These are phyloP conservation scores for Smittia aterrima DNA, from an alignment of 2,888 invertebrate genomes.

Conservation along the genomic window DNA sequence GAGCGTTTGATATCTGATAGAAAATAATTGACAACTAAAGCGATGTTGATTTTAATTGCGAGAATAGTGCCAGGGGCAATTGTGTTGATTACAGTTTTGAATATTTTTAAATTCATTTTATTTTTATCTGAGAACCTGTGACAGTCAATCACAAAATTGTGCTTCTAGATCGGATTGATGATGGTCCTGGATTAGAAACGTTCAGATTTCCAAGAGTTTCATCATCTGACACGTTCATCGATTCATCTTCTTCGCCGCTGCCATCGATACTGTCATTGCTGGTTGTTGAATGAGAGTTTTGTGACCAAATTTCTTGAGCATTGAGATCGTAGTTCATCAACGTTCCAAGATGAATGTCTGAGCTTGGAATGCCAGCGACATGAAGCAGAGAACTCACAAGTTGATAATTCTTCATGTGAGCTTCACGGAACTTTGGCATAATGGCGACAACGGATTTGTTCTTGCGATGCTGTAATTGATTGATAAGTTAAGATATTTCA, in stretches of 20 bases:
- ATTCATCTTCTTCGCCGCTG: slow-evolving; percentile 10
- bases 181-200: background rate
- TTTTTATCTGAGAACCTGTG: too few species aligned
- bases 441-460: slow-evolving; percentile 16
- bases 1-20: slow-evolving; percentile 2
- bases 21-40: background rate
- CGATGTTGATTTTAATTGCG: background rate
- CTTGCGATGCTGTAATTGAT: slow-evolving; percentile 22
- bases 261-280: background rate
- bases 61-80: background rate
- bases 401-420: slow-evolving; percentile 16
- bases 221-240: background rate
- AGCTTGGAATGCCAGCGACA: background rate
- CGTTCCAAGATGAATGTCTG: background rate
- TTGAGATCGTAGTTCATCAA: slow-evolving; percentile 15
- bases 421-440: slow-evolving; percentile 27
- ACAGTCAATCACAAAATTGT: slow-evolving; percentile 25
- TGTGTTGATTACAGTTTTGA: slow-evolving; percentile 1
- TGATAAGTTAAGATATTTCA: background rate
- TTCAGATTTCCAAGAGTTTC: background rate
- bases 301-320: slow-evolving; percentile 24
- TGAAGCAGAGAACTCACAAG: background rate
- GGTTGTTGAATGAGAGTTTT: slow-evolving; percentile 18
- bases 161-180: slow-evolving; percentile 18
- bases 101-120: background rate